A percentile compares a stretch with the other conserved stretches of the same genome.
Conservation (phyloP, 2,113 vertebrate species). For the Echinops telfairi region DNA sequence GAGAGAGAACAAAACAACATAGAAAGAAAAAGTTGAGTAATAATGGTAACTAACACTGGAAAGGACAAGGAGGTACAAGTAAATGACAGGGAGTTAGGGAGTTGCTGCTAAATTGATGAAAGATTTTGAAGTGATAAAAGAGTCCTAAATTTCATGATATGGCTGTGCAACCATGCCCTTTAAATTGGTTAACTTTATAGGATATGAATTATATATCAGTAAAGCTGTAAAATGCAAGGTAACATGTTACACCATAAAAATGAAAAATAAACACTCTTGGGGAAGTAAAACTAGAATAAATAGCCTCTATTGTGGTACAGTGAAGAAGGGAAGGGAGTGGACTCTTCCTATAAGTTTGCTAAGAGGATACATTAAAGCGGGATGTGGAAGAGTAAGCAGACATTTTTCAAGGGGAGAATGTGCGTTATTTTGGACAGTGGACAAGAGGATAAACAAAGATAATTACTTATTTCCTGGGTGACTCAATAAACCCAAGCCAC, state of each 20-base stretch:
- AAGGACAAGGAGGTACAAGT: neutral
- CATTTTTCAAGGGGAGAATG: neutral
- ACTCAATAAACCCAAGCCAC: too few relatives aligned
- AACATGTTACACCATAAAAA: neutral
- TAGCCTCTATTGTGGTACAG: neutral
- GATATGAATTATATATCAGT: neutral
- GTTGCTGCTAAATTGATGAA: neutral
- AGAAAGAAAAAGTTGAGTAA: neutral
- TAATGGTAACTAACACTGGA: too few relatives aligned
- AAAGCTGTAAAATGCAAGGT: neutral
- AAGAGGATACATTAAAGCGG: neutral
- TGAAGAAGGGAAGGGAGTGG: neutral
- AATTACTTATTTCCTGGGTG: neutral
- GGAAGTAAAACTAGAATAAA: neutral
- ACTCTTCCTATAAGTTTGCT: neutral
- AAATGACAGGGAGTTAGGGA: fast-evolving
- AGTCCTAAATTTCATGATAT: neutral
- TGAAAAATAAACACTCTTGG: neutral
- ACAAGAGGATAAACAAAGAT: neutral
- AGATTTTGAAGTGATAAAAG: neutral
- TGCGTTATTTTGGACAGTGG: neutral
- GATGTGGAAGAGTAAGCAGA: constrained; percentile 4
- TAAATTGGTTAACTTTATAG: neutral
- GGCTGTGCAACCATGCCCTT: neutral
- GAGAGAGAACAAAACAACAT: neutral